A percentile compares a stretch with the other conserved stretches of the same genome.
Evolutionary conservation across 2,888 invertebrate genomes (phyloP).

Genomic region (Bruchidius siliquastri): DNA sequence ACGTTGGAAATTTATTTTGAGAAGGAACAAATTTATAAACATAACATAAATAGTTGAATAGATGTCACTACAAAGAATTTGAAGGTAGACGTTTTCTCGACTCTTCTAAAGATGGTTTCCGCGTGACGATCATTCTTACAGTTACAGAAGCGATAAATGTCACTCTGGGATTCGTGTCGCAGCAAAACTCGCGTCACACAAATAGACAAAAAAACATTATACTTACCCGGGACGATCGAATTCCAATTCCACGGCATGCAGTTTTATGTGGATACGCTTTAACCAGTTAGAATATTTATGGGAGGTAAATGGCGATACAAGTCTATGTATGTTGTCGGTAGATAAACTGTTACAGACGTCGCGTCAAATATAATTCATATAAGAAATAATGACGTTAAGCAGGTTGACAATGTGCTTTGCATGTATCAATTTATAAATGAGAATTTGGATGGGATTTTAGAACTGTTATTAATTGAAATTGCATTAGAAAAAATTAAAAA

Average conservation of each 20-base stretch:
- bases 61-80: neutral
- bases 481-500: too few relatives aligned
- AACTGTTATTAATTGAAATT: too few relatives aligned
- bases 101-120: neutral
- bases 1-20: too few relatives aligned
- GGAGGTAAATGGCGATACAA: neutral
- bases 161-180: neutral
- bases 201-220: neutral
- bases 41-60: neutral
- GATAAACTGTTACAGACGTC: neutral
- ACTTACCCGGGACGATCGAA: neutral
- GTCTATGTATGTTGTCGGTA: neutral
- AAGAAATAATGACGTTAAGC: too few relatives aligned
- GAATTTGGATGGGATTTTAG: too few relatives aligned
- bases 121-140: neutral
- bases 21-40: too few relatives aligned
- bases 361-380: neutral
- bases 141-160: neutral
- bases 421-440: too few relatives aligned
- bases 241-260: neutral
- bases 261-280: neutral
- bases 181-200: neutral
- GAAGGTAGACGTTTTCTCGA: neutral
- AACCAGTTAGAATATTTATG: neutral
- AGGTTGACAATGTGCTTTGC: too few relatives aligned